Base-by-base conservation (phyloP, 2,888 invertebrate species). In the Xylota segnis region DNA sequence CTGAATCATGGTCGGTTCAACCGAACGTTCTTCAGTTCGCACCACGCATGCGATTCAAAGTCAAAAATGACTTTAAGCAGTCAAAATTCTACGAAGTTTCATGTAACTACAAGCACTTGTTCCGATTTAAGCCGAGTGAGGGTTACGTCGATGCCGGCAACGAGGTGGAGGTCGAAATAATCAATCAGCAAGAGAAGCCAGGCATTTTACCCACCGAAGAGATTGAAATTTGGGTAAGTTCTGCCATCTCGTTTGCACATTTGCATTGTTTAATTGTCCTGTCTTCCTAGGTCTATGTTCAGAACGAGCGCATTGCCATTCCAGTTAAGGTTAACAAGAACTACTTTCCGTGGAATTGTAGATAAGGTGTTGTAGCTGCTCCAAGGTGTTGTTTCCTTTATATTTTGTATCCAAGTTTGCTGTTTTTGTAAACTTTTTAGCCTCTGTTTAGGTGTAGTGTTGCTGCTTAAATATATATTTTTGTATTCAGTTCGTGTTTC, bases 301-400 rank as follows among this genome's bases (percentile, higher is more conserved):
- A 91, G 74, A 91, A 89, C 66, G 91, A 91, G 79, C 90, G 90
- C n/a, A 89, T 91, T n/a, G 89, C 88, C 29, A 89, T 92, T 79
- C 92, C 92, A 68, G 90, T 92, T 74, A 89, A 79, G 65, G 88
- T 90, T 79, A 40, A 65, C 37, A 74, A 81, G 27, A 66, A 45
- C 7, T 84, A 81, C 43, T 81, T 37, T 29, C 75, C 84, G n/a
- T 71, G 81, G 75, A 79, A 87, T 56, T 52, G 75, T 12, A 75
- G 75, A 84, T 84, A 27, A 59, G 56, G 29, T 61, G 10, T 5
- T 5, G 14, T n/a, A 16, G 5, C 12, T 47, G 27, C n/a, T 32
- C 4, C 47, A 5, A 45, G 9, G 34, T 34, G 34, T 14, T 37
- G 1, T 5, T 47, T n/a, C 32, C 6, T 59, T 54, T 37, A 40